Base-by-base conservation (phyloP, 2,797 vertebrate genomes). In the Ambastaia sidthimunki region DNA sequence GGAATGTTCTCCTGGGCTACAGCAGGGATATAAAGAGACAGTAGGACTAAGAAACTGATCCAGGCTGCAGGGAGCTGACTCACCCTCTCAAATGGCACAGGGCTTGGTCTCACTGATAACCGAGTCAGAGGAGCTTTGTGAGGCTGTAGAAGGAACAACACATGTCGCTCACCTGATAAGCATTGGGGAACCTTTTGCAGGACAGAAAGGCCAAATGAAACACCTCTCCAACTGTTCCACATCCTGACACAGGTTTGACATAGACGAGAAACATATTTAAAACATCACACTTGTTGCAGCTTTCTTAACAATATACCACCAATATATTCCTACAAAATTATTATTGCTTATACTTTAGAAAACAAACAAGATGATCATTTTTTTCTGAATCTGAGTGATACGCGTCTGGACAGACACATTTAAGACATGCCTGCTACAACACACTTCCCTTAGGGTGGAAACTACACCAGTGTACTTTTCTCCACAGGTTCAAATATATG, bases 61-160 rank as follows among this genome's bases (percentile, higher is more conserved):
- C 76, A 55, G 74, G 54, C 74, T 86, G 62, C 55, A 65, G 67
- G 74, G 54, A 60, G 16, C 71, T 86, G 82, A 84, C 74, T 86
- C 85, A 84, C 62, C 37, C 21, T 72, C 66, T 71, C 77, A 48
- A 68, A 50, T 75, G 68, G 52, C 77, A 80, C 19, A 28, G 67
- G 82, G 67, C 60, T 66, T 70, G 72, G 59, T 75, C 44, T 62
- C 41, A n/a, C 63, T 60, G 76, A 80, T 81, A 82, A 78, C 69
- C 65, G 44, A 83, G 50, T 65, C 44, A 28, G 34, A 50, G 15
- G 31, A 62, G 80, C 71, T 80, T 82, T 78, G 80, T 80, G 74
- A 57, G 65, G 62, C 41, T 70, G 55, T 79, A 74, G 57, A 60
- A 59, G 44, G 52, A 57, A 82, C 23, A 54, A 25, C 77, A 82